Conservation (phyloP, 1,140 invertebrate species). For the Dendrolimus kikuchii region DNA sequence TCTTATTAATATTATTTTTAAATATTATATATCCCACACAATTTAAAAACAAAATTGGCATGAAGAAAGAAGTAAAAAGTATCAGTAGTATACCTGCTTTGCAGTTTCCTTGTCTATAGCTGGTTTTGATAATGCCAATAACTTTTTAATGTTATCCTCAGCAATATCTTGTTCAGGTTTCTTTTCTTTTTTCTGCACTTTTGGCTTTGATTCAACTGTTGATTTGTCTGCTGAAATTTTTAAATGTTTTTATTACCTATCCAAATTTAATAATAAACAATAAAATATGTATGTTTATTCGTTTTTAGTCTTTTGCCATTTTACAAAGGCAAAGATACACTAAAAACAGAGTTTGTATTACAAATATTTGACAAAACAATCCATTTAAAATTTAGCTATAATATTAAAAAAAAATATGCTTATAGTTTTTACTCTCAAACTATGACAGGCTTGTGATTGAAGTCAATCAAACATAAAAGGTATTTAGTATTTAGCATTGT, state of each 20-base stretch:
- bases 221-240: slow-evolving; percentile 24
- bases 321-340: too few species aligned
- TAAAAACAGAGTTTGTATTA: too few species aligned
- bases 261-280: too few species aligned
- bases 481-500: too few species aligned
- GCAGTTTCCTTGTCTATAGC: slow-evolving; percentile 32
- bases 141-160: slow-evolving; percentile 61
- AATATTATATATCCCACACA: background rate
- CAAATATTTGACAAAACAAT: too few species aligned
- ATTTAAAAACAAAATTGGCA: background rate
- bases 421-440: too few species aligned
- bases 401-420: too few species aligned
- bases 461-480: too few species aligned
- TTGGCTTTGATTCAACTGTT: slow-evolving; percentile 19
- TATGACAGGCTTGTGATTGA: too few species aligned
- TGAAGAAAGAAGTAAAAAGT: background rate
- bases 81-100: slow-evolving; percentile 29
- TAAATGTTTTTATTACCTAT: too few species aligned
- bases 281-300: too few species aligned
- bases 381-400: too few species aligned
- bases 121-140: slow-evolving; percentile 46
- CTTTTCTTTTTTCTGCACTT: slow-evolving; percentile 2
- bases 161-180: slow-evolving; percentile 30
- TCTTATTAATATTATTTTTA: background rate
- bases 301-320: background rate